Evolutionary conservation across 1,140 invertebrate species (phyloP).

Genomic region (Rhyacophila brunnea): DNA sequence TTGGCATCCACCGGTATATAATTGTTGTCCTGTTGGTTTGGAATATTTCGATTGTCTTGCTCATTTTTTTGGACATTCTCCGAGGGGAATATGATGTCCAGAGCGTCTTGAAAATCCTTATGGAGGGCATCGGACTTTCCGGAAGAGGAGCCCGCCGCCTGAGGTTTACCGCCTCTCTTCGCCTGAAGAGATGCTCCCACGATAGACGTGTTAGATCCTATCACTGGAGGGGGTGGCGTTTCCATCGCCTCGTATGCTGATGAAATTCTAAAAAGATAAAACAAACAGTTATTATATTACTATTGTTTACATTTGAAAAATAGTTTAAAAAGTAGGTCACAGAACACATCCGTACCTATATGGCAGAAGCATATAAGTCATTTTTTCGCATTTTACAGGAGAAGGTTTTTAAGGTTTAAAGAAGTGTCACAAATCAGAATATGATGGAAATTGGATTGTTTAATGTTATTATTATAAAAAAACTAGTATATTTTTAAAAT

Average conservation of each 20-base stretch:
- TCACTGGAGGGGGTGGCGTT: not conserved
- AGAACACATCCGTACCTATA: too few relatives aligned
- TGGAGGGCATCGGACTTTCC: conserved; percentile 45
- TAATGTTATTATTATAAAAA: too few relatives aligned
- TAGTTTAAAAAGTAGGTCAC: too few relatives aligned
- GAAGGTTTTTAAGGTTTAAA: too few relatives aligned
- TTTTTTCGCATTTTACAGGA: too few relatives aligned
- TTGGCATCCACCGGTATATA: conserved; percentile 34
- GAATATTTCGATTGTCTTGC: not conserved
- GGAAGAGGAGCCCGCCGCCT: not conserved
- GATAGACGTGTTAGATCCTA: not conserved
- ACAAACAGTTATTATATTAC: not conserved
- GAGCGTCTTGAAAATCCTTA: conserved; percentile 67
- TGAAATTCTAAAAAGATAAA: conserved; percentile 26
- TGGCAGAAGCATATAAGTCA: too few relatives aligned
- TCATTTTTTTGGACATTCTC: conserved; percentile 33
- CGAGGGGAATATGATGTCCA: conserved; percentile 69
- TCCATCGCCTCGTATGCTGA: too few relatives aligned
- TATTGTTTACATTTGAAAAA: too few relatives aligned
- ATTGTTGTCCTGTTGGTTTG: conserved; percentile 24
- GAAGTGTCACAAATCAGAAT: too few relatives aligned
- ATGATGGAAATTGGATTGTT: too few relatives aligned
- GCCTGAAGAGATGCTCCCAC: too few relatives aligned
- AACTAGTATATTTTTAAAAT: too few relatives aligned
- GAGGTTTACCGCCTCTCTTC: not conserved